These are phyloP conservation scores for Aurelia aurita complex sp. Pacific DNA, from an alignment of 30 jellyfish, hydroid and myxozoan species.

Conservation along the genomic window DNA sequence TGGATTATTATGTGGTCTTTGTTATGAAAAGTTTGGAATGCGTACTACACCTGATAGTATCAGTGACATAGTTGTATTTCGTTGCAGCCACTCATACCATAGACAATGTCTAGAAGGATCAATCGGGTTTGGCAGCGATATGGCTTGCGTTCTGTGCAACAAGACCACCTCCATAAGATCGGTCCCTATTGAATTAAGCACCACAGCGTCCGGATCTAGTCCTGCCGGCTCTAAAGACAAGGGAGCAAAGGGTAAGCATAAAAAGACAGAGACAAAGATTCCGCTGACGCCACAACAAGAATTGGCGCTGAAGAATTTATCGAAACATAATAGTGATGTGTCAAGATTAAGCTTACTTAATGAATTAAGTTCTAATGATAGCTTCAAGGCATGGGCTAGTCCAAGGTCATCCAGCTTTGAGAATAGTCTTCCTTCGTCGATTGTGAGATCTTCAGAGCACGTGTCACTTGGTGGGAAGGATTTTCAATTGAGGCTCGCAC, in stretches of 20 bases:
- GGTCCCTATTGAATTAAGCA: not conserved
- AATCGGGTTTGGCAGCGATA: constrained; percentile 87
- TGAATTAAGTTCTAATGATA: constrained; percentile 24
- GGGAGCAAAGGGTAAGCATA: constrained; percentile 14
- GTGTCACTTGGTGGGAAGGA: constrained; percentile 70
- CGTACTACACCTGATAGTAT: constrained; percentile 56
- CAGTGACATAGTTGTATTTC: constrained; percentile 65
- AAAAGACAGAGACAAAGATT: constrained; percentile 28
- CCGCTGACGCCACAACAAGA: constrained; percentile 57
- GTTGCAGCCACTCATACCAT: constrained; percentile 91
- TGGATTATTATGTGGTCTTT: constrained; percentile 57
- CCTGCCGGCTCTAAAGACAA: constrained; percentile 10
- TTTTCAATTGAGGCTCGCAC: constrained; percentile 61
- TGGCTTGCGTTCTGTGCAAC: constrained; percentile 82
- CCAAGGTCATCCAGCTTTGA: constrained; percentile 1
- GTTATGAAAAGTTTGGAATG: constrained; percentile 66
- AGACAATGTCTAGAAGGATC: constrained; percentile 91
- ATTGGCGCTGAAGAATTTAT: constrained; percentile 49
- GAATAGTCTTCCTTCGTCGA: constrained; percentile 15
- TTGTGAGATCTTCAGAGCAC: constrained; percentile 12
- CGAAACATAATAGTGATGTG: constrained; percentile 53
- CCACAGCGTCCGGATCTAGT: constrained; percentile 16
- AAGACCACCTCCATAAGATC: constrained; percentile 54
- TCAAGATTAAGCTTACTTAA: constrained; percentile 36
- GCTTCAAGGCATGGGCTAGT: constrained; percentile 16